These are phyloP conservation scores for Drosophila setifemur DNA, from an alignment of 1,140 invertebrate genomes.

Conservation along the genomic window DNA sequence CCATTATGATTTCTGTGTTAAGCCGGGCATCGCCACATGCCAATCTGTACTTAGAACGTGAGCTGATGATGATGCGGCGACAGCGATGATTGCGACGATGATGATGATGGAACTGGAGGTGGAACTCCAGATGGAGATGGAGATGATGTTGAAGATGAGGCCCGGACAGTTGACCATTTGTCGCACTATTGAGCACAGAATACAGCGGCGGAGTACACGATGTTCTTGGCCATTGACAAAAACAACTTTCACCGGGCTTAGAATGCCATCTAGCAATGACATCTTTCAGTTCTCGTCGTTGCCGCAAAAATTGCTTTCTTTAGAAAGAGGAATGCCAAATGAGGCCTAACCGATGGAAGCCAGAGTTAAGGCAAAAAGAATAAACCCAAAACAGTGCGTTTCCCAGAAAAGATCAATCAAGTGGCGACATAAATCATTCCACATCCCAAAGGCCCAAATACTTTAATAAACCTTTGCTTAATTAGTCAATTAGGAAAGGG, in stretches of 20 bases:
- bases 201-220: conserved; percentile 21
- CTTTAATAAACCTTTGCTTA: conserved; percentile 29
- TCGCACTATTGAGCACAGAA: conserved; percentile 72
- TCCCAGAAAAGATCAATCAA: conserved; percentile 24
- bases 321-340: conserved; percentile 39
- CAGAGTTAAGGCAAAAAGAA: conserved; percentile 36
- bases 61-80: conserved; percentile 33
- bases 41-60: conserved; percentile 72
- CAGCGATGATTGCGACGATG: conserved; percentile 19
- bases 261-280: conserved; percentile 55
- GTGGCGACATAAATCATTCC: conserved; percentile 33
- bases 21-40: conserved; percentile 53
- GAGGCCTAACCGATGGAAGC: conserved; percentile 51
- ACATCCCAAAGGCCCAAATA: conserved; percentile 27
- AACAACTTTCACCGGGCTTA: conserved; percentile 78
- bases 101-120: background rate
- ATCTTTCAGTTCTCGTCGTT: conserved; percentile 49
- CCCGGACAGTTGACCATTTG: conserved; percentile 48
- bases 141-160: conserved; percentile 21
- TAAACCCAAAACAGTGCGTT: conserved; percentile 2
- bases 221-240: conserved; percentile 73
- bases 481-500: conserved; percentile 60
- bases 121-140: background rate
- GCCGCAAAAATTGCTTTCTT: conserved; percentile 61
- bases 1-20: conserved; percentile 76